Conservation (phyloP, 2,888 invertebrate species). For the Celastrina argiolus region DNA sequence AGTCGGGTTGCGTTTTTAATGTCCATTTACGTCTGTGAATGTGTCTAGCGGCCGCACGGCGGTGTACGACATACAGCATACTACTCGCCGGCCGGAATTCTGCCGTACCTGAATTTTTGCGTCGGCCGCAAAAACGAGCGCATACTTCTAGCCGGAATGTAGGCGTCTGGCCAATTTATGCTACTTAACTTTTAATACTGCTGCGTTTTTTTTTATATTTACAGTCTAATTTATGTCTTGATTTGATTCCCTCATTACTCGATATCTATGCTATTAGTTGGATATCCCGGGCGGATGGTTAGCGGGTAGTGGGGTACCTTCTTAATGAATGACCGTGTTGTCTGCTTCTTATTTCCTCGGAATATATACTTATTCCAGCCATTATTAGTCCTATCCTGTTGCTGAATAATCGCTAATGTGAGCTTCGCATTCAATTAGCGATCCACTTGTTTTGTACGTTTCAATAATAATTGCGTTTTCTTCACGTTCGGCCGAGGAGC, state of each 20-base stretch:
- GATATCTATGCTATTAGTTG: not conserved
- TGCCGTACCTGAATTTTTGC: slow-evolving; percentile 52
- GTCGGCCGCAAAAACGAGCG: slow-evolving; percentile 36
- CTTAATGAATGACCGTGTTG: not conserved
- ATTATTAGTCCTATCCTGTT: slow-evolving; percentile 3
- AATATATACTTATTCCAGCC: not conserved
- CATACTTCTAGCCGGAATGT: slow-evolving; percentile 55
- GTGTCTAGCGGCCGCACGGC: slow-evolving; percentile 1
- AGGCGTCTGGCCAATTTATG: slow-evolving; percentile 44
- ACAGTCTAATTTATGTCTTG: slow-evolving; percentile 13
- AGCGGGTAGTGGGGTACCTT: not conserved
- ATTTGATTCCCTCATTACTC: not conserved
- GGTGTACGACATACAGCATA: not conserved
- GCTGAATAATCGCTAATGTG: slow-evolving; percentile 10
- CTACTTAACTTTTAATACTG: slow-evolving; percentile 18
- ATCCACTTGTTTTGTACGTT: not conserved
- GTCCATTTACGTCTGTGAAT: slow-evolving; percentile 19
- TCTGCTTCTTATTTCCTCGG: not conserved
- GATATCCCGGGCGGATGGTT: not conserved
- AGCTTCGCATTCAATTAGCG: not conserved
- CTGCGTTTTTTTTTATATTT: not conserved
- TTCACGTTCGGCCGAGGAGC: not conserved
- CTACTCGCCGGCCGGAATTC: slow-evolving; percentile 31
- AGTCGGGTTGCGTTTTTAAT: slow-evolving; percentile 23
- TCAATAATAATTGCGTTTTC: not conserved